Evolutionary conservation across 1,140 invertebrate species (phyloP).

Genomic region (Glomeris maerens): DNA sequence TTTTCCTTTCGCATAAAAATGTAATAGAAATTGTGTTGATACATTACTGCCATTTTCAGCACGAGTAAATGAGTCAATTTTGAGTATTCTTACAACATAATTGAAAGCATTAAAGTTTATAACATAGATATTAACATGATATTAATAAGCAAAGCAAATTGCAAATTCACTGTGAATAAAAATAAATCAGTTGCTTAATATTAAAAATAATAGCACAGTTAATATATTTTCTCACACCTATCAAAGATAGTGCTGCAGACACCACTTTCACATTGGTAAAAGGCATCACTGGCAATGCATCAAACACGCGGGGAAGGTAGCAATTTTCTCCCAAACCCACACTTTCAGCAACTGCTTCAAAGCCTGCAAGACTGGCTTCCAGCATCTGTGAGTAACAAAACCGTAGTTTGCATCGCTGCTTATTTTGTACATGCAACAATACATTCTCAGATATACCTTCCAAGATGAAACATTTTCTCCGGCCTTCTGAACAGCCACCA

Average conservation of each 20-base stretch:
- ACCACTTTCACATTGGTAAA: conserved; percentile 47
- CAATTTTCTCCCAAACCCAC: conserved; percentile 45
- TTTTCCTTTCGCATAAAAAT: no score
- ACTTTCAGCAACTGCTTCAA: conserved; percentile 61
- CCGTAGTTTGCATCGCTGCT: conserved; percentile 13
- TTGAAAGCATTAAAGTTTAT: no score
- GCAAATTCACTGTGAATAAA: no score
- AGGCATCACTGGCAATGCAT: conserved; percentile 43
- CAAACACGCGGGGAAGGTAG: conserved; percentile 49
- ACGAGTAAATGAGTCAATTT: no score
- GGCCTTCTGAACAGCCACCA: conserved; percentile 19
- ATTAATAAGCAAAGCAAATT: no score
- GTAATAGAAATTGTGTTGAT: conserved; percentile 4
- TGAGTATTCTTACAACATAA: no score
- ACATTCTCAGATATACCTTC: conserved; percentile 34
- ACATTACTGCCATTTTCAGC: no score
- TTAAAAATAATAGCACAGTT: no score
- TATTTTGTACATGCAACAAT: conserved; percentile 19
- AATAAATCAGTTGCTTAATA: no score
- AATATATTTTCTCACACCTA: conserved; percentile 37
- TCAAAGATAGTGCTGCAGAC: conserved; percentile 51
- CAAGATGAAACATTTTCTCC: conserved; percentile 34
- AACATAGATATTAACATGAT: no score
- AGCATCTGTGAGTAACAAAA: conserved; percentile 35
- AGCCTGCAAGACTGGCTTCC: conserved; percentile 67